Evolutionary conservation across 2,888 invertebrate species (phyloP), one percentile per base, ranked within the genome.

Genomic region (Homarus gammarus): DNA sequence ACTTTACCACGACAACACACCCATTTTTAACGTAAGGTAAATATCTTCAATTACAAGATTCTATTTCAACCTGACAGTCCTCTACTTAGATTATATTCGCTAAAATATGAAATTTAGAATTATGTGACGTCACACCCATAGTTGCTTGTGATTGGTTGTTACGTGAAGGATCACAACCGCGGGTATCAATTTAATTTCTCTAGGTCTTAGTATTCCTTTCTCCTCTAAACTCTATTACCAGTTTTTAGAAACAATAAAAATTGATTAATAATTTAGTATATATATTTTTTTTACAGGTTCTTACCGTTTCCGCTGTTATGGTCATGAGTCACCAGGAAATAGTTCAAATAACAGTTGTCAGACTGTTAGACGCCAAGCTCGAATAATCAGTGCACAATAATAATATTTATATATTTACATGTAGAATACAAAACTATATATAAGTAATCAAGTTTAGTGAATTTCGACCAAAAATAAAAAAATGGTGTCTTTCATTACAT

Each of bases 81-180:
- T 38, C 27, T 27, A 12, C 22, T 18, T 36, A 22, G 5, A n/a
- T 15, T 64, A 61, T 56, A 36, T 40, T 33, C 22, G 81, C 75
- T n/a, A 75, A 49, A 75, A 36, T 81, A 18, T 51, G 36, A 81
- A 81, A 81, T 61, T 81, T 81, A 64, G 56, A 56, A 38, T n/a
- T 33, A 12, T 5, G 64, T 81, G 81, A 81, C 81, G 81, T 81
- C 64, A 64, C 38, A 12, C 31, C 10, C 8, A 38, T 38, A n/a
- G 8, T 38, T 81, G 2, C 36, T 56, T 56, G 22, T 61, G 81
- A 81, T 81, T 81, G 81, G 81, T 64, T 81, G 81, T 10, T 8
- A 38, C 61, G 15, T 18, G 64, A 40, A 40, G 33, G 31, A 51
- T 15, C 61, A 61, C 81, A 64, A 64, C 81, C 81, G 81, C 81